These are phyloP conservation scores for Leptarthrus brevirostris DNA, from an alignment of 2,888 invertebrate species.

Conservation along the genomic window DNA sequence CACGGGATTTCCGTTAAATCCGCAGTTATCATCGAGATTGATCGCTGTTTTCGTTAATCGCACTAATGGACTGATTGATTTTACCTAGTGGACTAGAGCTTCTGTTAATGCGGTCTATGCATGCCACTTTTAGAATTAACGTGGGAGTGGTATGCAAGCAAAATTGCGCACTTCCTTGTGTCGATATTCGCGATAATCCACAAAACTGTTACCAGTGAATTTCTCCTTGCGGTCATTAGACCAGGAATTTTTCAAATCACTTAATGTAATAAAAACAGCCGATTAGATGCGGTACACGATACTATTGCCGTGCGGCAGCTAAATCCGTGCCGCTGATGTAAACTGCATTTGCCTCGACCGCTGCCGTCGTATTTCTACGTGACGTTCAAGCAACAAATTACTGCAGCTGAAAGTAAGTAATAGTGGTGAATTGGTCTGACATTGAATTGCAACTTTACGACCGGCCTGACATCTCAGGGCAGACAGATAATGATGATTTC, in stretches of 20 bases:
- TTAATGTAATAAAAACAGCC: conserved; percentile 27
- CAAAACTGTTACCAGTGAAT: neutral
- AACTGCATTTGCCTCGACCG: neutral
- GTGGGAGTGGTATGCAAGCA: conserved; percentile 27
- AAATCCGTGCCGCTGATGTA: neutral
- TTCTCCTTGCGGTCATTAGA: conserved; percentile 16
- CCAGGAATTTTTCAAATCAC: conserved; percentile 4
- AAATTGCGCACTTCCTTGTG: conserved; percentile 10
- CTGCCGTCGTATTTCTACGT: conserved; percentile 14
- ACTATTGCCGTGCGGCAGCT: neutral
- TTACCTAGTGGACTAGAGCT: neutral
- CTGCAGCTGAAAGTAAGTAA: conserved; percentile 8
- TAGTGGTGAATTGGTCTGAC: conserved; percentile 17
- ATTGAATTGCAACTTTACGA: conserved; percentile 14
- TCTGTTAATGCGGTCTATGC: neutral
- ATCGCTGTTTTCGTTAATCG: conserved; percentile 13
- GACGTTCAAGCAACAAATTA: conserved; percentile 23
- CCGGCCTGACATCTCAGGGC: conserved; percentile 30
- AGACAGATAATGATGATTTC: conserved; percentile 31
- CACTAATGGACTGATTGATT: conserved; percentile 32
- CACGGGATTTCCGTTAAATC: neutral
- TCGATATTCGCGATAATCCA: neutral
- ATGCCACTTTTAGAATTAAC: conserved; percentile 16
- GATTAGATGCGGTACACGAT: conserved; percentile 27
- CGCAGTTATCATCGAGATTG: conserved; percentile 5